phyloP scores from a whole-genome alignment of 2,797 vertebrate species.

The Brachyalestes nurse region DNA sequence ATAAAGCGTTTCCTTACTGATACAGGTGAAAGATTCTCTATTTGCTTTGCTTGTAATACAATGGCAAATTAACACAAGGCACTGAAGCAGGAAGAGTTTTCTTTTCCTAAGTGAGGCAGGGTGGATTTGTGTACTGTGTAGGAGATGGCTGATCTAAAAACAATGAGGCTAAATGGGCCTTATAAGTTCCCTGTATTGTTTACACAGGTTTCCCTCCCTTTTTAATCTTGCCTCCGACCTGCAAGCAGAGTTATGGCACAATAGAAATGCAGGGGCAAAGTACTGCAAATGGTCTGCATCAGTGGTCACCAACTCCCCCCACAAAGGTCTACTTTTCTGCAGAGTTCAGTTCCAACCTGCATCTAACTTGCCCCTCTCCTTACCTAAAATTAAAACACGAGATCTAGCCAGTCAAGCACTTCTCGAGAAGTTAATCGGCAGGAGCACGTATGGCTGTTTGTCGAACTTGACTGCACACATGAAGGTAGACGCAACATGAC shows the following conservation, averaged over 20 bases:
- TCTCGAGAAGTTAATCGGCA: too few species aligned
- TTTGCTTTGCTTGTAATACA: background rate
- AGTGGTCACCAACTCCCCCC: too few species aligned
- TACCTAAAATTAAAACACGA: too few species aligned
- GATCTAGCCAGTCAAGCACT: too few species aligned
- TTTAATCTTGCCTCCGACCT: constrained; percentile 23
- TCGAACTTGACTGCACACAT: background rate
- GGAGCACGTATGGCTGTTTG: too few species aligned
- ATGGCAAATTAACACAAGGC: background rate
- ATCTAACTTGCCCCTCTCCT: too few species aligned
- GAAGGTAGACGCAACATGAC: background rate
- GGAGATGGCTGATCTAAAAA: constrained; percentile 61
- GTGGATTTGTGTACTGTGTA: constrained; percentile 66
- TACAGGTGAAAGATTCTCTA: background rate
- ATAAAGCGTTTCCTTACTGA: too few species aligned
- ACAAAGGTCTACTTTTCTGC: too few species aligned
- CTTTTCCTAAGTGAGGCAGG: constrained; percentile 64
- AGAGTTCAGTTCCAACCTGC: too few species aligned
- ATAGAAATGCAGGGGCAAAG: background rate
- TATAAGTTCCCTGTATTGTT: constrained; percentile 65
- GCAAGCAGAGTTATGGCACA: background rate
- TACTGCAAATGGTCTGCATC: background rate
- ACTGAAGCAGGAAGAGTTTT: constrained; percentile 28
- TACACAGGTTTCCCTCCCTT: constrained; percentile 40
- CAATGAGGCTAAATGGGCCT: constrained; percentile 64